Evolutionary conservation across 35 echinoderm and acorn worm genomes (phyloP).

Genomic region (Apostichopus californicus): DNA sequence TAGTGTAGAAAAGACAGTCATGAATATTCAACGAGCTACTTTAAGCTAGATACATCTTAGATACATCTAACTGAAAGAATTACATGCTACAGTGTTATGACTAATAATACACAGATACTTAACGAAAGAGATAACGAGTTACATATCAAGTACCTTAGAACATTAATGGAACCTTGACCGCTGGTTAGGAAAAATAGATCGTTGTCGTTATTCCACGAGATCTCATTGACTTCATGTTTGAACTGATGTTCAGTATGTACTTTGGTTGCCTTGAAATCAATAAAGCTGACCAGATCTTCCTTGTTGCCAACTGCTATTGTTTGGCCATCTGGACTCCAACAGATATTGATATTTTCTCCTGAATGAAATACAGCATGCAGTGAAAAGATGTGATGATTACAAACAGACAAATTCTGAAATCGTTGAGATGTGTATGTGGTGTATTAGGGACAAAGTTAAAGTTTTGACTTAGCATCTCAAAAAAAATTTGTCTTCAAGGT

Average conservation of each 20-base stretch:
- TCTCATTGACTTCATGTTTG: slow-evolving; percentile 98
- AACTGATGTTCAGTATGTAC: slow-evolving; percentile 82
- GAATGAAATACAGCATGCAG: not conserved
- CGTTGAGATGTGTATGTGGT: no score
- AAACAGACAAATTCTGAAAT: not conserved
- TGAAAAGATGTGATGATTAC: not conserved
- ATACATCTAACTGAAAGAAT: no score
- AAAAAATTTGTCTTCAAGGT: no score
- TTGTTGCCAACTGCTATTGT: slow-evolving; percentile 99
- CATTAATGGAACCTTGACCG: slow-evolving; percentile 97
- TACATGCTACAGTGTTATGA: no score
- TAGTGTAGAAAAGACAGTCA: no score
- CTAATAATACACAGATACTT: no score
- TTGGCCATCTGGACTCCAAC: slow-evolving; percentile 98
- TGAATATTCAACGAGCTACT: no score
- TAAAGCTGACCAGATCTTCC: slow-evolving; percentile 95
- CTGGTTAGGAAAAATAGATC: slow-evolving; percentile 95
- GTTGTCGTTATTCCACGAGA: slow-evolving; percentile 97
- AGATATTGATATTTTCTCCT: slow-evolving; percentile 99
- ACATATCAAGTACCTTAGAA: slow-evolving; percentile 70
- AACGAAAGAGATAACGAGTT: no score
- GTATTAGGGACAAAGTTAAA: no score
- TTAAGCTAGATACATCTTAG: no score
- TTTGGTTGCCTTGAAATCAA: slow-evolving; percentile 74
- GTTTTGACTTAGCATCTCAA: no score